These are phyloP conservation scores for Maniola jurtina DNA, from an alignment of 1,140 invertebrate species.

Conservation along the genomic window DNA sequence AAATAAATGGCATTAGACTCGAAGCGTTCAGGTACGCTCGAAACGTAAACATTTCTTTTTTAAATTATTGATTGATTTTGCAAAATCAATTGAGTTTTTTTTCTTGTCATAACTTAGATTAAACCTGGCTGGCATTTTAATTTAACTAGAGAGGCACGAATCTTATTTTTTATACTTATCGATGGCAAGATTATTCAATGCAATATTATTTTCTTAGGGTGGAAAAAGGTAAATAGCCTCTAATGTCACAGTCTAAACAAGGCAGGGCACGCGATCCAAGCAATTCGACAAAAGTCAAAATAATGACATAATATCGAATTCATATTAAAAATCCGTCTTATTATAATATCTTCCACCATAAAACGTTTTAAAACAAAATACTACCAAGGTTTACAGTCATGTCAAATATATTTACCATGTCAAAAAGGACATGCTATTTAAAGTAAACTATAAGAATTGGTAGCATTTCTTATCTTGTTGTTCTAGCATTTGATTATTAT, in stretches of 20 bases:
- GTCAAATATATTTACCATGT: too few relatives aligned
- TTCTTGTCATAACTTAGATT: conserved; percentile 6
- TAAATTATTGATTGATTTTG: conserved; percentile 25
- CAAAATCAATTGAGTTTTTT: conserved; percentile 24
- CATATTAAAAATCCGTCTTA: too few relatives aligned
- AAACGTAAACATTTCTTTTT: conserved; percentile 6
- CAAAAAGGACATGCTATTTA: too few relatives aligned
- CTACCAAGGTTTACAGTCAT: too few relatives aligned
- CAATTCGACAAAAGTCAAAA: not conserved
- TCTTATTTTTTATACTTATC: conserved; percentile 6
- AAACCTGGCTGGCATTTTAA: conserved; percentile 17
- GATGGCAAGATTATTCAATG: conserved; percentile 26
- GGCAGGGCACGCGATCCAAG: not conserved
- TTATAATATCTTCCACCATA: too few relatives aligned
- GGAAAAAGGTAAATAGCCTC: conserved; percentile 22
- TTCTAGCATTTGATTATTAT: too few relatives aligned
- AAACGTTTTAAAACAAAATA: too few relatives aligned
- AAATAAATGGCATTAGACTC: conserved; percentile 36
- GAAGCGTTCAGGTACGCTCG: conserved; percentile 30
- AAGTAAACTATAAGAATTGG: too few relatives aligned
- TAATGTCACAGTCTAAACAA: conserved; percentile 6
- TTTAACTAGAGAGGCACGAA: conserved; percentile 15
- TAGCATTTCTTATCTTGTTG: too few relatives aligned
- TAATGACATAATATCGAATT: not conserved
- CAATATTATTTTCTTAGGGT: conserved; percentile 6